Base-by-base conservation (phyloP, 1,140 invertebrate species). In the Lethrus apterus region DNA sequence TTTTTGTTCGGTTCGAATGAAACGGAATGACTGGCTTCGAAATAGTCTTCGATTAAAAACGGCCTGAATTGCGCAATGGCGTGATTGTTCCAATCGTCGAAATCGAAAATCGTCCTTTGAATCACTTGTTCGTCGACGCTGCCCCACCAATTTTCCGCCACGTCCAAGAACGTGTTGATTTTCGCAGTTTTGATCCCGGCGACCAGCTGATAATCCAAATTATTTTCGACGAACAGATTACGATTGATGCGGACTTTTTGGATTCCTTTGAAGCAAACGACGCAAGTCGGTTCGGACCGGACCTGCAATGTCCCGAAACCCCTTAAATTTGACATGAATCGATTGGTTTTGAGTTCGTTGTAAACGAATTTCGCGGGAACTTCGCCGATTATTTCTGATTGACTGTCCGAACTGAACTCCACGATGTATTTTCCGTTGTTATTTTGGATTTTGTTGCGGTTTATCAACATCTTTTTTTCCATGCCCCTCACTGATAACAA, bases 41-140 rank as follows among this genome's bases (percentile, higher is more conserved):
- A 79, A 34, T 75, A 72, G 56, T 89, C 78, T 61, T 81, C 81
- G 26, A 81, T 74, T 26, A 97, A 74, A 66, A 83, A 99, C 0
- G 94, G 95, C 46, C 80, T 76, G 66, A 86, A 99, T 13, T 83
- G 75, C 0, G 93, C 93, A 24, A 94, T 79, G 0, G 93, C 93
- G 66, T 93, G 94, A 69, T 93, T 92, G 64, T 99, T 99, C 96
- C 96, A 98, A 63, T 98, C 95, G 67, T 99, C 93, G 72, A 99
- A 98, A 71, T 99, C 97, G 67, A 99, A 99, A 55, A 99, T 96
- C 62, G 83, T 78, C 34, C 81, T 74, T 50, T 80, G 74, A 19
- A 99, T 98, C 21, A 73, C 68, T 4, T 63, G 64, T 29, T 84
- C 75, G 42, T 86, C 76, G 2, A 68, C 68, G 3, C 80, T 84